These are phyloP conservation scores for Drosophila subobscura DNA, from an alignment of 1,140 invertebrate genomes.

Conservation along the genomic window DNA sequence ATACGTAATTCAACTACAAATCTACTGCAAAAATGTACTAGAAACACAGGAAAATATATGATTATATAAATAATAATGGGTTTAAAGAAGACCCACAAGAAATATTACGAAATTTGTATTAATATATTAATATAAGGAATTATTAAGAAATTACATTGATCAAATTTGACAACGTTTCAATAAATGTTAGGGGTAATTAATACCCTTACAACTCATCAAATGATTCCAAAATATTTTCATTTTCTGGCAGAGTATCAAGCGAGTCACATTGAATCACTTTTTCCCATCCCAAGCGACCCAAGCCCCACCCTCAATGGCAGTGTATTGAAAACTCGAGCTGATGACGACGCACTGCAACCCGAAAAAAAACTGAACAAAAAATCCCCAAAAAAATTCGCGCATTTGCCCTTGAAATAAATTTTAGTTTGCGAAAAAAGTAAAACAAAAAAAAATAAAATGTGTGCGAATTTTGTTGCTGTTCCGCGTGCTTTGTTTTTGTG, in stretches of 20 bases:
- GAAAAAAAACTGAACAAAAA: slow-evolving; percentile 21
- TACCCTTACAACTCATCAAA: background rate
- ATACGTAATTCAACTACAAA: too few species aligned
- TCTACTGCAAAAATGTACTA: too few species aligned
- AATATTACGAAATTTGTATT: too few species aligned
- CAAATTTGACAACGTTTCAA: too few species aligned
- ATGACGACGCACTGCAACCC: slow-evolving; percentile 64
- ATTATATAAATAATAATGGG: too few species aligned
- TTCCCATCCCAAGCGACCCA: background rate
- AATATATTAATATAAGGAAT: too few species aligned
- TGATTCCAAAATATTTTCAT: too few species aligned
- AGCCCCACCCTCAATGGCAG: slow-evolving; percentile 15
- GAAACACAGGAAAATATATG: too few species aligned
- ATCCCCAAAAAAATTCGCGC: slow-evolving; percentile 57
- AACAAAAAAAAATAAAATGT: slow-evolving; percentile 24
- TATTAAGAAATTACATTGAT: too few species aligned
- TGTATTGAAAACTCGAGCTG: slow-evolving; percentile 43
- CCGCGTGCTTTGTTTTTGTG: slow-evolving; percentile 36
- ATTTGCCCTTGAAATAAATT: slow-evolving; percentile 81
- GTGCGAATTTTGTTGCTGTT: slow-evolving; percentile 48
- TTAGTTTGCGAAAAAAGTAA: slow-evolving; percentile 69
- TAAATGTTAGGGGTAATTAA: too few species aligned
- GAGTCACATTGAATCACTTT: background rate
- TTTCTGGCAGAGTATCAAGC: too few species aligned
- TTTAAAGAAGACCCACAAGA: too few species aligned